Evolutionary conservation across 2,888 invertebrate genomes (phyloP), one percentile per base, ranked within the genome.

Genomic region (Serripes groenlandicus): DNA sequence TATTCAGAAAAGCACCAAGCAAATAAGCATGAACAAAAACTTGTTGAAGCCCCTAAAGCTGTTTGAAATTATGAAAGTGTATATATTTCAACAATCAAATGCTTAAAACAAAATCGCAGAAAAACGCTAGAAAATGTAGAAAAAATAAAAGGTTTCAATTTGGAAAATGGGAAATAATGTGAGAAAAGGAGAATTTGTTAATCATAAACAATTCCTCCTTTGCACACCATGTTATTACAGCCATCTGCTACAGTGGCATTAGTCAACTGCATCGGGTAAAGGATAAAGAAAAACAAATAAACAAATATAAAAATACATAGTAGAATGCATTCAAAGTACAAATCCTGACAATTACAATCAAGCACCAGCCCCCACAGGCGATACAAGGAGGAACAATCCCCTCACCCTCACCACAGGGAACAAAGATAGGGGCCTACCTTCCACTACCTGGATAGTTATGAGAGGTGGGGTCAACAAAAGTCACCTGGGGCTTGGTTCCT

Each of bases 401-500:
- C 34, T 21, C 79, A 68, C 79, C 75, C 70, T 75, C 74, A 15
- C 75, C 74, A 58, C 54, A 75, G 79, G 78, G 60, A 60, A 60
- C 34, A 26, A 42, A 66, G 66, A 66, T 37, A 64, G 75, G 74
- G 62, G 75, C 70, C 73, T 78, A 78, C 81, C 81, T 78, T 34
- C 74, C 60, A 58, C 74, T 73, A 81, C 58, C 70, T 54, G 32
- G 32, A 58, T 60, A 62, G 62, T 70, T 56, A 56, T 66, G 76
- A 68, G 80, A 71, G 77, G 85, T 75, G 71, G 81, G 81, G 81
- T 81, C 73, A 56, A 81, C 37, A 32, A 42, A 76, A 70, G 62
- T 78, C 81, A 86, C 83, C 83, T 83, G 72, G 73, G 52, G 66
- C 52, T 66, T 78, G 76, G 76, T 62, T 71, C 75, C 83, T 34